A percentile compares a stretch with the other conserved stretches of the same genome.
Evolutionary conservation across 2,888 invertebrate species (phyloP).

Genomic region (Diplolepis rosae): DNA sequence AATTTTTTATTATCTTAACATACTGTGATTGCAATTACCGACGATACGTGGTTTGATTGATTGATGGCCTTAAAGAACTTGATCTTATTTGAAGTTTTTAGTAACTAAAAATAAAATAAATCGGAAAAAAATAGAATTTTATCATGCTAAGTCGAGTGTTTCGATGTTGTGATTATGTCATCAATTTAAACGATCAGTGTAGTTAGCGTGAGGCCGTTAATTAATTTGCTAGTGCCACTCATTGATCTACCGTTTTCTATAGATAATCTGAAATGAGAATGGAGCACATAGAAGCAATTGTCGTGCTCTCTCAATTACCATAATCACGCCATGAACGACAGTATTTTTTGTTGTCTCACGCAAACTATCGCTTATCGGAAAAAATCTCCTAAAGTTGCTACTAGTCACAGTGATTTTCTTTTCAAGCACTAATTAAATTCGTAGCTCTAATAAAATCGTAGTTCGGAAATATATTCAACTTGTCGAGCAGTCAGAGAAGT

Average conservation of each 20-base stretch:
- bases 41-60: no score
- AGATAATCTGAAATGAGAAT: conserved; percentile 1
- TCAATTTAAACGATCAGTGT: conserved; percentile 25
- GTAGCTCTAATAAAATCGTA: no score
- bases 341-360: conserved; percentile 20
- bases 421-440: neutral
- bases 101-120: neutral
- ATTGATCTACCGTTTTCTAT: conserved; percentile 7
- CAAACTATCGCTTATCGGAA: neutral
- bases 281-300: neutral
- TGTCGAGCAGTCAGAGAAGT: no score
- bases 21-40: no score
- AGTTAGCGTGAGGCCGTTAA: conserved; percentile 19
- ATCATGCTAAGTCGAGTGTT: neutral
- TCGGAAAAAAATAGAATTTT: neutral
- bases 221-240: conserved; percentile 22
- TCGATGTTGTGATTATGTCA: conserved; percentile 5
- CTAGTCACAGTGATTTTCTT: neutral
- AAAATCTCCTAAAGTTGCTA: neutral
- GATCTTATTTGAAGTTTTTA: neutral
- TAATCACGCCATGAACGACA: conserved; percentile 6
- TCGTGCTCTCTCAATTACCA: neutral
- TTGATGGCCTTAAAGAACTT: no score
- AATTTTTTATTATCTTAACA: no score
- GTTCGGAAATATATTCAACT: no score